Percentiles rank a stretch among this genome's conserved stretches.
Evolutionary conservation across 2,113 vertebrate genomes (phyloP).

Genomic region (Isurus oxyrinchus): DNA sequence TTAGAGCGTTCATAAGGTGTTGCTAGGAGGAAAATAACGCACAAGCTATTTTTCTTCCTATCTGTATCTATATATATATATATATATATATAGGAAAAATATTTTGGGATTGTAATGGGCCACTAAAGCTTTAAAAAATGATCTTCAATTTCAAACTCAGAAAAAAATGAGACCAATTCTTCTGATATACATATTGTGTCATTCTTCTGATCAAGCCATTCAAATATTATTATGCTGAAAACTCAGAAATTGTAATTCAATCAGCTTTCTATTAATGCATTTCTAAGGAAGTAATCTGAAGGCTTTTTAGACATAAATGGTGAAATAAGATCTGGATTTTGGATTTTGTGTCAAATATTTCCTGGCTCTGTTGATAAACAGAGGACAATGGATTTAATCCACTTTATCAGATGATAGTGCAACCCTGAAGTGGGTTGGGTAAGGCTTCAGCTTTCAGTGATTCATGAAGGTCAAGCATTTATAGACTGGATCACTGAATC

Average conservation of each 20-base stretch:
- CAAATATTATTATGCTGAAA: slow-evolving; percentile 24
- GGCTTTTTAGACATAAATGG: slow-evolving; percentile 27
- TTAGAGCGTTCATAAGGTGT: background rate
- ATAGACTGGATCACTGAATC: slow-evolving; percentile 7
- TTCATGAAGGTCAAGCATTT: slow-evolving; percentile 35
- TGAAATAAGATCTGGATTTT: slow-evolving; percentile 33
- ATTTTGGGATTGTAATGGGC: background rate
- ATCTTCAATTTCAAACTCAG: slow-evolving; percentile 21
- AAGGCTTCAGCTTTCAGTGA: slow-evolving; percentile 35
- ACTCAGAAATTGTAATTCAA: slow-evolving; percentile 26
- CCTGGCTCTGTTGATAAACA: slow-evolving; percentile 37
- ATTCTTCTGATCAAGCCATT: slow-evolving; percentile 21
- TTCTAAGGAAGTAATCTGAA: slow-evolving; percentile 9
- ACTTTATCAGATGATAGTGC: slow-evolving; percentile 32
- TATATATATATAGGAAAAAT: background rate
- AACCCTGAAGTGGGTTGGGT: slow-evolving; percentile 33
- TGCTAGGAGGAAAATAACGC: background rate
- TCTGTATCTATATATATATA: background rate
- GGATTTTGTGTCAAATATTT: slow-evolving; percentile 37
- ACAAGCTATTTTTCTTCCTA: background rate
- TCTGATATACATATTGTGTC: background rate
- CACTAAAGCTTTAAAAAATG: background rate
- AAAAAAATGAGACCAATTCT: background rate
- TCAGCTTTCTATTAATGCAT: slow-evolving; percentile 24
- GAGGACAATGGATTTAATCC: slow-evolving; percentile 36